These are phyloP conservation scores for Todus mexicanus DNA, from an alignment of 2,797 vertebrate species.

Conservation along the genomic window DNA sequence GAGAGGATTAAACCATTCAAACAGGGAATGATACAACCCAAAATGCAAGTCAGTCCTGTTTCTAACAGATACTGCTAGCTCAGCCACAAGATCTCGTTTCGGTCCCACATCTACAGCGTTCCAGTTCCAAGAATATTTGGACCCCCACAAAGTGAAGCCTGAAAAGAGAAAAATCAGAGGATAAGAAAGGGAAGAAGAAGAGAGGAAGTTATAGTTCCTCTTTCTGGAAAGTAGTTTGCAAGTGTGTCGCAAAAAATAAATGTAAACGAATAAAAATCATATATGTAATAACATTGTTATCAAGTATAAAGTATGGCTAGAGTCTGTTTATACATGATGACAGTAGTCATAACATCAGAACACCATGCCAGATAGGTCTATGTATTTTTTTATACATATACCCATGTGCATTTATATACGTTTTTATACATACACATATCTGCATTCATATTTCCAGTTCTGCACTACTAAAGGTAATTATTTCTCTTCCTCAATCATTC, in stretches of 20 bases:
- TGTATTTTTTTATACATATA: not conserved
- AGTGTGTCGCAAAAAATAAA: not conserved
- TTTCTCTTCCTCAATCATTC: not conserved
- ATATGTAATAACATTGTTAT: not conserved
- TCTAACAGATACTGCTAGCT: slow-evolving; percentile 81
- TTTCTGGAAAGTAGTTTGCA: not conserved
- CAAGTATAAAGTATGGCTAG: not conserved
- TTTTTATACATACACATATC: too few relatives aligned
- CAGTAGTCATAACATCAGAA: not conserved
- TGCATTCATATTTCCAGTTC: not conserved
- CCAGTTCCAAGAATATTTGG: slow-evolving; percentile 93
- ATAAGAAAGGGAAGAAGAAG: not conserved
- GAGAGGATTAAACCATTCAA: slow-evolving; percentile 96
- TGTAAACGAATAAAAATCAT: not conserved
- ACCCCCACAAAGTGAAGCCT: slow-evolving; percentile 96
- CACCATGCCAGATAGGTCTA: not conserved
- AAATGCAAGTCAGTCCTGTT: slow-evolving; percentile 79
- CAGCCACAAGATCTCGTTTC: slow-evolving; percentile 84
- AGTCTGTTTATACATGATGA: not conserved
- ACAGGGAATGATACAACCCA: slow-evolving; percentile 94
- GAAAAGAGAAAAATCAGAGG: slow-evolving; percentile 8
- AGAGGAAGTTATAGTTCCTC: not conserved
- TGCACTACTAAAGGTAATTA: not conserved
- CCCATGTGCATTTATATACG: too few relatives aligned
- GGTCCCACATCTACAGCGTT: slow-evolving; percentile 90